Percentiles rank a stretch among this genome's conserved stretches.
phyloP scores from a whole-genome alignment of 2,113 vertebrate species.

The Recurvirostra avosetta region DNA sequence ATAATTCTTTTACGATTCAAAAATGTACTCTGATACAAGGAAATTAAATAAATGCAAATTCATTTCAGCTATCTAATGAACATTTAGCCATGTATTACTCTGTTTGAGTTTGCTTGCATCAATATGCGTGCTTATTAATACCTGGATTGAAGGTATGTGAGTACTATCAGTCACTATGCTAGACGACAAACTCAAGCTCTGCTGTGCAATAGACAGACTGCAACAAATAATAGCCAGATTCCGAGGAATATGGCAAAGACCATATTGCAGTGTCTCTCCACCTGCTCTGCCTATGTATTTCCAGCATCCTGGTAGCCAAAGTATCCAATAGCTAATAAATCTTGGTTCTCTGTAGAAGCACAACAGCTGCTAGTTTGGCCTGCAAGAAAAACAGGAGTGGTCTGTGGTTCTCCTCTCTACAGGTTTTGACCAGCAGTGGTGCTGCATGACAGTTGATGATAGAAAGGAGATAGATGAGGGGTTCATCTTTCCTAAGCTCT shows the following conservation, averaged over 20 bases:
- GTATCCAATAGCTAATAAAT: neutral
- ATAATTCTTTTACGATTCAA: neutral
- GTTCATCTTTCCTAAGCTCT: neutral
- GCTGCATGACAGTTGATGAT: neutral
- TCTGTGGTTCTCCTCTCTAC: neutral
- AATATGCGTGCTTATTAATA: neutral
- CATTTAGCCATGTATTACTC: neutral
- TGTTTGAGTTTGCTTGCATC: neutral
- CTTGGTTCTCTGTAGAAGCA: neutral
- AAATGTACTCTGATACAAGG: neutral
- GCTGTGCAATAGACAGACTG: accelerated
- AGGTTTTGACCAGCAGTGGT: neutral
- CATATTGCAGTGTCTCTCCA: neutral
- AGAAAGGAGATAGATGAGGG: neutral
- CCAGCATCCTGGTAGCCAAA: neutral
- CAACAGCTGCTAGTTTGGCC: neutral
- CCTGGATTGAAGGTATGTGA: neutral
- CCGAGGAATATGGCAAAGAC: neutral
- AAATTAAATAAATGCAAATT: neutral
- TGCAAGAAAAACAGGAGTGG: neutral
- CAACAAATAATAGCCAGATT: neutral
- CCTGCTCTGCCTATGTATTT: neutral
- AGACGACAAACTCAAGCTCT: neutral
- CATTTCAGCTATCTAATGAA: neutral
- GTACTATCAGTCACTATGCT: neutral